A percentile compares a stretch with the other conserved stretches of the same genome.
These are phyloP conservation scores for Blastobasis adustella DNA, from an alignment of 2,888 invertebrate species.

Conservation along the genomic window DNA sequence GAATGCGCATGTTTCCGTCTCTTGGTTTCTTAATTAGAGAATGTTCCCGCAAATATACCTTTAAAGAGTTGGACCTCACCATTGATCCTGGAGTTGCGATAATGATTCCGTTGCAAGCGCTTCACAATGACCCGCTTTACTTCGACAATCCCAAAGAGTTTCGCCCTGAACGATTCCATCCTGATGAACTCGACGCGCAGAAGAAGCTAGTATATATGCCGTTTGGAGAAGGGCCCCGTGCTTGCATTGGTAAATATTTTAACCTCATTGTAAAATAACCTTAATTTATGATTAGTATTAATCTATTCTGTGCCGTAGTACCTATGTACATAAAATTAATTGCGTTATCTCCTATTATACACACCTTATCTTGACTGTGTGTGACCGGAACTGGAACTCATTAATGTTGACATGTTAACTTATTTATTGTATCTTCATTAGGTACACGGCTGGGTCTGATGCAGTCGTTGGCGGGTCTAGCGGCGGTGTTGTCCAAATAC, in stretches of 20 bases:
- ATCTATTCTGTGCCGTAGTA: too few relatives aligned
- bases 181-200: constrained; percentile 23
- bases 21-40: constrained; percentile 16
- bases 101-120: constrained; percentile 34
- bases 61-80: constrained; percentile 17
- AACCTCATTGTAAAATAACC: too few relatives aligned
- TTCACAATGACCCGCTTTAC: constrained; percentile 44
- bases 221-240: constrained; percentile 49
- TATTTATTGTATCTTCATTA: not conserved
- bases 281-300: too few relatives aligned
- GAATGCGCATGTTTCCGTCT: constrained; percentile 19
- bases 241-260: constrained; percentile 44
- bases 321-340: too few relatives aligned
- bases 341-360: too few relatives aligned
- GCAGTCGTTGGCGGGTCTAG: constrained; percentile 24
- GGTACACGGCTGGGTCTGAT: constrained; percentile 19
- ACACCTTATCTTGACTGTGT: too few relatives aligned
- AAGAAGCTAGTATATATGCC: constrained; percentile 45
- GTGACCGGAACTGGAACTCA: too few relatives aligned
- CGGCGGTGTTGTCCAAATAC: constrained; percentile 18
- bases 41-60: constrained; percentile 16
- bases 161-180: constrained; percentile 40
- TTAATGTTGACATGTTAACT: not conserved
- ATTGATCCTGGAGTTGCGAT: constrained; percentile 29
- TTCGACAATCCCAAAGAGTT: constrained; percentile 42